Percentiles rank a stretch among this genome's conserved stretches.
Conservation (phyloP, 2,888 invertebrate genomes). For the Zygogramma bicolorata region DNA sequence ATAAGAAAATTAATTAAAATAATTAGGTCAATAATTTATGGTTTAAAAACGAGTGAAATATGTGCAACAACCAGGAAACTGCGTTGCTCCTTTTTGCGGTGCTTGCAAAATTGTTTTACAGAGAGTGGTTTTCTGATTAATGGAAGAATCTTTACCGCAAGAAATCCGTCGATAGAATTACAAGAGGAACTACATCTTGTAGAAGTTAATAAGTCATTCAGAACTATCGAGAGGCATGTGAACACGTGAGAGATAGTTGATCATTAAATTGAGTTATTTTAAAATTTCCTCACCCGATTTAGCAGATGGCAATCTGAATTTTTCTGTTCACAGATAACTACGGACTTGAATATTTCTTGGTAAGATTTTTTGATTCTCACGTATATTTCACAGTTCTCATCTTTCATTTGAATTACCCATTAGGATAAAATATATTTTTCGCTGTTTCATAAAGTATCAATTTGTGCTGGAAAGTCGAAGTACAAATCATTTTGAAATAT, state of each 20-base stretch:
- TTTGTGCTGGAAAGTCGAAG: no score
- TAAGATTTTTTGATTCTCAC: no score
- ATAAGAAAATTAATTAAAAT: constrained; percentile 2
- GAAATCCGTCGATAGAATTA: constrained; percentile 8
- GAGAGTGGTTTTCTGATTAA: constrained; percentile 10
- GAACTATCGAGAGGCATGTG: neutral
- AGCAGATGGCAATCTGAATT: no score
- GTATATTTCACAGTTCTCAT: no score
- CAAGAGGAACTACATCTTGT: constrained; percentile 3
- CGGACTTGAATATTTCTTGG: no score
- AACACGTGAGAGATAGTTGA: neutral
- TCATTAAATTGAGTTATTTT: neutral
- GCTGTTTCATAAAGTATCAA: no score
- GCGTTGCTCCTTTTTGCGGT: neutral
- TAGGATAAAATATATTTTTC: no score
- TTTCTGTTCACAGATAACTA: no score
- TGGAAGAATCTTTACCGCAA: constrained; percentile 2
- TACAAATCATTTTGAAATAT: no score
- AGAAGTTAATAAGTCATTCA: constrained; percentile 2
- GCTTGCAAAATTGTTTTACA: constrained; percentile 21
- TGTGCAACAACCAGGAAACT: constrained; percentile 19
- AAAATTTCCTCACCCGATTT: neutral
- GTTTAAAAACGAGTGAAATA: neutral
- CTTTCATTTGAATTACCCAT: no score
- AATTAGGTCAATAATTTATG: neutral